Evolutionary conservation across 1,140 invertebrate species (phyloP).

Genomic region (Drosophila biarmipes): DNA sequence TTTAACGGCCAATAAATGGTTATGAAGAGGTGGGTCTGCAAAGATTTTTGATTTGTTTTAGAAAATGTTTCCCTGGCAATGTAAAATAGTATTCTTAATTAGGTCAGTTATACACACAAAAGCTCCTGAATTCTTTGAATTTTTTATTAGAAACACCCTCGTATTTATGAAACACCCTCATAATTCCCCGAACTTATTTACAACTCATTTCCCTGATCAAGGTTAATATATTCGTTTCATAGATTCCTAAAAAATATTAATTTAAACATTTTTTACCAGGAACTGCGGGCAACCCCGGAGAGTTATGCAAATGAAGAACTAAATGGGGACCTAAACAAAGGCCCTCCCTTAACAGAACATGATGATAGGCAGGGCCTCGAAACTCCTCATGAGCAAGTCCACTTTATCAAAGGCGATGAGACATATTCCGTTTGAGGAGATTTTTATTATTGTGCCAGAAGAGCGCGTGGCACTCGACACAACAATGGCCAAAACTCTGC

Average conservation of each 20-base stretch:
- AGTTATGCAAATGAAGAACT: conserved; percentile 74
- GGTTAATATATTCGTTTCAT: conserved; percentile 18
- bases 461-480: conserved; percentile 69
- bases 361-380: conserved; percentile 24
- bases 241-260: conserved; percentile 40
- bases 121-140: background rate
- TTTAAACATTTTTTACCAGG: conserved; percentile 33
- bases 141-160: background rate
- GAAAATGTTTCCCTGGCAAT: background rate
- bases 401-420: conserved; percentile 75
- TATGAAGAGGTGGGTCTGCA: background rate
- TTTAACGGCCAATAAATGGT: conserved; percentile 11
- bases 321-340: conserved; percentile 49
- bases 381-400: conserved; percentile 55
- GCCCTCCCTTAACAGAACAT: conserved; percentile 18
- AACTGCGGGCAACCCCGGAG: conserved; percentile 66
- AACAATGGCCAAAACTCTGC: conserved; percentile 50
- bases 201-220: conserved; percentile 27
- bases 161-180: conserved; percentile 7
- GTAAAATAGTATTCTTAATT: too few species aligned
- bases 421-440: conserved; percentile 56
- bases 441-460: conserved; percentile 43
- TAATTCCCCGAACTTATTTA: conserved; percentile 1
- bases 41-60: background rate
- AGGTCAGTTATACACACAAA: too few species aligned